Conservation (phyloP, 2,888 invertebrate genomes). For the Drosophila incognita region DNA sequence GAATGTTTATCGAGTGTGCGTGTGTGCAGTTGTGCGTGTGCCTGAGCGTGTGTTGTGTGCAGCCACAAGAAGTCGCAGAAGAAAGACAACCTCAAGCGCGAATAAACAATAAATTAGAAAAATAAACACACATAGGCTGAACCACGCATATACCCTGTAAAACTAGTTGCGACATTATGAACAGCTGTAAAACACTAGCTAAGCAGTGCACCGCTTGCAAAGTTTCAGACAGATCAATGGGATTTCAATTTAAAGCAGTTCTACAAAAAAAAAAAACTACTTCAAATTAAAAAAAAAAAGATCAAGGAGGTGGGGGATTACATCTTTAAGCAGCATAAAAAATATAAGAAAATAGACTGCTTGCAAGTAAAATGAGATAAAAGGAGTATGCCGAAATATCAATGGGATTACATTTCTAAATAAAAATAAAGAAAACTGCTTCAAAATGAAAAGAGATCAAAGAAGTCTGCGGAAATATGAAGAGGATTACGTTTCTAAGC, state of each 20-base stretch:
- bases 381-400: background rate
- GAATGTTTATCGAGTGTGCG: slow-evolving; percentile 57
- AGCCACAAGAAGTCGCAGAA: slow-evolving; percentile 37
- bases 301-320: background rate
- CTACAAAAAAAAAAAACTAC: background rate
- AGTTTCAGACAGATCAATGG: background rate
- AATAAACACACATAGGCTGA: background rate
- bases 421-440: background rate
- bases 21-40: slow-evolving; percentile 20
- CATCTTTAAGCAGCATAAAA: background rate
- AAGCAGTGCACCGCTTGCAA: slow-evolving; percentile 5
- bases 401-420: background rate
- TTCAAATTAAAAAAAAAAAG: background rate
- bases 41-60: background rate
- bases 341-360: background rate
- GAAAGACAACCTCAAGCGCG: slow-evolving; percentile 46
- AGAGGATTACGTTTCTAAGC: background rate
- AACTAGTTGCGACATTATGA: background rate
- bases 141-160: slow-evolving; percentile 25
- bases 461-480: background rate
- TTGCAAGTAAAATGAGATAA: background rate
- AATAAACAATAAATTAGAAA: slow-evolving; percentile 47
- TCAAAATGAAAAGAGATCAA: background rate
- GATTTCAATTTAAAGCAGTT: background rate
- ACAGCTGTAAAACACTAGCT: background rate